A percentile compares a stretch with the other conserved stretches of the same genome.
phyloP scores from a whole-genome alignment of 1,140 invertebrate genomes.

The Cyphomyrmex costatus region DNA sequence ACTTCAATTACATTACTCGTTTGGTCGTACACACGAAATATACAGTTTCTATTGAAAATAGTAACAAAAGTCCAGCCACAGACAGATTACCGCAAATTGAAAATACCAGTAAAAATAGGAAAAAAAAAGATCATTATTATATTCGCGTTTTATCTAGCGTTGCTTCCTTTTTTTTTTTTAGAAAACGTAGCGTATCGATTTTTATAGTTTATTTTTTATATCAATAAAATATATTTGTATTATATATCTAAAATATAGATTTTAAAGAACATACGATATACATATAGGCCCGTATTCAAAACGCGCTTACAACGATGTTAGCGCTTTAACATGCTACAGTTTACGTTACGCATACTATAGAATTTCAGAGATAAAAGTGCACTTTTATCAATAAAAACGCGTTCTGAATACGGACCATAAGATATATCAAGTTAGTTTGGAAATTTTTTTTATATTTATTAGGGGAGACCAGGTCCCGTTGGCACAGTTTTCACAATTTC shows the following conservation, averaged over 20 bases:
- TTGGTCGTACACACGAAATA: not conserved
- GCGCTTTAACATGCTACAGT: too few relatives aligned
- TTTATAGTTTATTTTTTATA: slow-evolving; percentile 1
- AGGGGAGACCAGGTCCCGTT: too few relatives aligned
- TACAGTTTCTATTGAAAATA: slow-evolving; percentile 21
- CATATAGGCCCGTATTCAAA: too few relatives aligned
- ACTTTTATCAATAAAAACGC: too few relatives aligned
- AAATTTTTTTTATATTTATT: not conserved
- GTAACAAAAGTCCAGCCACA: slow-evolving; percentile 22
- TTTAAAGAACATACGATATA: not conserved
- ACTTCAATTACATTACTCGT: slow-evolving; percentile 49
- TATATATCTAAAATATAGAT: not conserved
- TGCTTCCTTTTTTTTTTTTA: not conserved
- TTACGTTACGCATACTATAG: too few relatives aligned
- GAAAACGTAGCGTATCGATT: not conserved
- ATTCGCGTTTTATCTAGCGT: not conserved
- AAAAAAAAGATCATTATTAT: not conserved
- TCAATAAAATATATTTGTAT: not conserved
- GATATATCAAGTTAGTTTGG: not conserved
- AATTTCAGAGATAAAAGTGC: too few relatives aligned
- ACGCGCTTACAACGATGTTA: too few relatives aligned
- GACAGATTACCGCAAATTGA: slow-evolving; percentile 47
- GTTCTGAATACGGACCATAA: too few relatives aligned
- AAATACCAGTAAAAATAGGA: slow-evolving; percentile 30
- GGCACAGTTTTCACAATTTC: too few relatives aligned